Evolutionary conservation across 1,140 invertebrate genomes (phyloP).

Genomic region (Platorchestia sp.): DNA sequence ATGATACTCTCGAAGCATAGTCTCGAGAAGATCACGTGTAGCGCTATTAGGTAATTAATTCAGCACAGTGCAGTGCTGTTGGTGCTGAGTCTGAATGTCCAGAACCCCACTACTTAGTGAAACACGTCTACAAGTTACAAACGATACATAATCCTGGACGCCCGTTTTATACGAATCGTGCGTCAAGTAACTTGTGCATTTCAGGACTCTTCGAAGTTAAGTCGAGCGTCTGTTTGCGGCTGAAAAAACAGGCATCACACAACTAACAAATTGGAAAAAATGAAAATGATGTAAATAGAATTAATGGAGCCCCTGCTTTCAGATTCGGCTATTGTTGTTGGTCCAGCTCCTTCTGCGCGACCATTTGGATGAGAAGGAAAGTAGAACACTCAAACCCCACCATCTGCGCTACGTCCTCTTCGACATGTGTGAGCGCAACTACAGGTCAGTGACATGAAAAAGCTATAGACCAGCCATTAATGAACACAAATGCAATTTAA

Average conservation of each 20-base stretch:
- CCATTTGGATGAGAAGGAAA: slow-evolving; percentile 69
- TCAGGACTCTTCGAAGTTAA: background rate
- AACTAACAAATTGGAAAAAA: background rate
- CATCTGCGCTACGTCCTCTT: slow-evolving; percentile 84
- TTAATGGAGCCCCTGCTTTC: background rate
- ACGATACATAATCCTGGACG: too few species aligned
- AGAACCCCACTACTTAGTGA: too few species aligned
- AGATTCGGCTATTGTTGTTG: slow-evolving; percentile 59
- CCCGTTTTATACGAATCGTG: too few species aligned
- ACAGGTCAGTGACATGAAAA: slow-evolving; percentile 68
- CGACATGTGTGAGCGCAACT: slow-evolving; percentile 81
- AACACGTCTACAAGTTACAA: too few species aligned
- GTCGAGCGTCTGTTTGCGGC: background rate
- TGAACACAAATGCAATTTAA: too few species aligned
- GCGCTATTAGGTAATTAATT: too few species aligned
- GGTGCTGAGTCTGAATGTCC: too few species aligned
- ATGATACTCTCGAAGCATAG: too few species aligned
- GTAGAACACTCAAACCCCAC: slow-evolving; percentile 74
- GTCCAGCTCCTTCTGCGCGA: slow-evolving; percentile 79
- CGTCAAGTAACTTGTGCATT: too few species aligned
- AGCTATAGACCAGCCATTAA: background rate
- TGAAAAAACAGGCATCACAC: background rate
- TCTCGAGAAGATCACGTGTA: too few species aligned
- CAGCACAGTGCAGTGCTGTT: too few species aligned
- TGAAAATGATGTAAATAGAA: background rate